phyloP scores from a whole-genome alignment of 2,888 invertebrate genomes.

The Hydrotaea diabolus region DNA sequence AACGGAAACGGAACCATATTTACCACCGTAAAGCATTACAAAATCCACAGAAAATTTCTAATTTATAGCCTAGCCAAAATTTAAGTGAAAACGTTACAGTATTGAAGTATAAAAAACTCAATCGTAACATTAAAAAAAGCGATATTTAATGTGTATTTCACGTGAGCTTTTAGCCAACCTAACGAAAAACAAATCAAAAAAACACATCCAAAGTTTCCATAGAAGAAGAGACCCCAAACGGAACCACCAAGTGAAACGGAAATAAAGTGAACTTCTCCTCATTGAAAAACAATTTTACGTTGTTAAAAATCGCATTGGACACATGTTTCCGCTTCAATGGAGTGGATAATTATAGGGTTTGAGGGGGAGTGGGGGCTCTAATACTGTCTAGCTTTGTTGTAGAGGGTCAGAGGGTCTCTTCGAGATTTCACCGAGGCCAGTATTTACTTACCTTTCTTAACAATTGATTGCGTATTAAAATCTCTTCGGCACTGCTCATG shows the following conservation, averaged over 20 bases:
- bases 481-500: constrained; percentile 67
- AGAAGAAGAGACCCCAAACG: constrained; percentile 3
- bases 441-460: constrained; percentile 73
- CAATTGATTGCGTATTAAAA: constrained; percentile 72
- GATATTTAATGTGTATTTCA: constrained; percentile 6
- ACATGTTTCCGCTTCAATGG: constrained; percentile 73
- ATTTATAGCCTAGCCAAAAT: background rate
- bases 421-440: background rate
- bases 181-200: background rate
- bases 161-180: background rate
- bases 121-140: background rate
- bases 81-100: constrained; percentile 3
- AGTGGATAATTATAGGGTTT: constrained; percentile 68
- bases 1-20: constrained; percentile 22
- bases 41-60: constrained; percentile 1
- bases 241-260: constrained; percentile 55
- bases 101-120: background rate
- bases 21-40: background rate
- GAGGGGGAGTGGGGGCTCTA: background rate
- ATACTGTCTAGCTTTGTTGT: background rate
- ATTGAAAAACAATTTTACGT: constrained; percentile 5
- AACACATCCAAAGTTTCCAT: constrained; percentile 6
- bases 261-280: constrained; percentile 46
- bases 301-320: background rate
- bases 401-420: background rate